These are phyloP conservation scores for Eleginops maclovinus DNA, from an alignment of 2,113 vertebrate genomes.

Conservation along the genomic window DNA sequence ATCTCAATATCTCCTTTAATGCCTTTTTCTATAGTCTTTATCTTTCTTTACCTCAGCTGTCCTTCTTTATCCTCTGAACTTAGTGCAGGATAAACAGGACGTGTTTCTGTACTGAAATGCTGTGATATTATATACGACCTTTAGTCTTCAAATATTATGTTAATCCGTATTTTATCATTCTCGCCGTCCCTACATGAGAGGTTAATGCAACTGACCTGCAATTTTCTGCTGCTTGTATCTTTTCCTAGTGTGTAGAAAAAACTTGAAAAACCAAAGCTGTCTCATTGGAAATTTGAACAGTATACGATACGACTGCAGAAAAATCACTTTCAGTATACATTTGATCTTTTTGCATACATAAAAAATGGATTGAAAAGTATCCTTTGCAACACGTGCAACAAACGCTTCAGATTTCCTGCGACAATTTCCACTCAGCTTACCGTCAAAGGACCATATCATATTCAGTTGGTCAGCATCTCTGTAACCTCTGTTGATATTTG, in stretches of 20 bases:
- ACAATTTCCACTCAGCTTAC: slow-evolving; percentile 25
- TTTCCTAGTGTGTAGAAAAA: not conserved
- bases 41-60: not conserved
- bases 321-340: not conserved
- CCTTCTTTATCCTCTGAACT: not conserved
- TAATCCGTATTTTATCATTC: slow-evolving; percentile 27
- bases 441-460: slow-evolving; percentile 35
- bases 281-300: not conserved
- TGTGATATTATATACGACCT: not conserved
- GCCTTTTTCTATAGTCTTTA: not conserved
- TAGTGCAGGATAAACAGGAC: not conserved
- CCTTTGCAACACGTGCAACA: slow-evolving; percentile 27
- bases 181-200: not conserved
- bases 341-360: not conserved
- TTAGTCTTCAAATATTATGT: not conserved
- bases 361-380: not conserved
- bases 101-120: not conserved
- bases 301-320: slow-evolving; percentile 1
- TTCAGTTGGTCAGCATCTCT: slow-evolving; percentile 52
- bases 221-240: not conserved
- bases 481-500: slow-evolving; percentile 33
- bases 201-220: slow-evolving; percentile 34
- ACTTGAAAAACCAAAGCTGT: slow-evolving; percentile 3
- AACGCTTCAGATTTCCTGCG: slow-evolving; percentile 22
- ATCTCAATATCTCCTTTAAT: not conserved